phyloP scores from a whole-genome alignment of 53 echinoderm and acorn worm genomes.

The Actinopyga echinites region DNA sequence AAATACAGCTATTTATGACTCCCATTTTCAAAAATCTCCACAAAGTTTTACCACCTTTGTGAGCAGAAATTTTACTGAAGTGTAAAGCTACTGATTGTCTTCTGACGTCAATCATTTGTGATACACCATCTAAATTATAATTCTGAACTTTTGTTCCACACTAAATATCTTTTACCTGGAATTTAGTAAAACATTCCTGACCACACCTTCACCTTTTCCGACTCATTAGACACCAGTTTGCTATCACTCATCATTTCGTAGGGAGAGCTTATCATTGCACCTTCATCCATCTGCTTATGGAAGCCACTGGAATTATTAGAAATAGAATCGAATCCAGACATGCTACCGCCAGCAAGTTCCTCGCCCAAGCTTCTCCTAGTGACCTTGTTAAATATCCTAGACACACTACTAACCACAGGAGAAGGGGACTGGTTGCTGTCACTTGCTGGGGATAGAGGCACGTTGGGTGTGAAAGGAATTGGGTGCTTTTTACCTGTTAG shows the following conservation, averaged over 20 bases:
- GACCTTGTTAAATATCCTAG: slow-evolving; percentile 30
- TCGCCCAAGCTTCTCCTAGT: slow-evolving; percentile 14
- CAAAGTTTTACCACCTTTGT: too few species aligned
- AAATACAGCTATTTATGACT: too few species aligned
- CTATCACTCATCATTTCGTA: slow-evolving; percentile 47
- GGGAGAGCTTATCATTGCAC: slow-evolving; percentile 20
- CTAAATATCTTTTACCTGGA: neutral
- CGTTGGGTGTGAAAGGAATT: slow-evolving; percentile 39
- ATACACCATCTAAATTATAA: too few species aligned
- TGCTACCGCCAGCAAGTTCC: neutral
- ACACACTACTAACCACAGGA: neutral
- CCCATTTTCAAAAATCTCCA: too few species aligned
- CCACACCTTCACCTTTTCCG: slow-evolving; percentile 24
- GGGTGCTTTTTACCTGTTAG: slow-evolving; percentile 26
- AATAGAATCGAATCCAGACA: neutral
- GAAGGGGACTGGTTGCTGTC: neutral
- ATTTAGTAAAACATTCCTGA: neutral
- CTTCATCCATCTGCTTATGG: slow-evolving; percentile 14
- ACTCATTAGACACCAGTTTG: slow-evolving; percentile 3
- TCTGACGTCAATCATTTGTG: too few species aligned
- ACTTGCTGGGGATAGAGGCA: slow-evolving; percentile 12
- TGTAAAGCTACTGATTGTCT: too few species aligned
- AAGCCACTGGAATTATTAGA: slow-evolving; percentile 8
- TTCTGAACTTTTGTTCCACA: too few species aligned
- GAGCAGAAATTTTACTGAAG: too few species aligned